phyloP scores from a whole-genome alignment of 2,113 vertebrate genomes.

The Calypte anna region DNA sequence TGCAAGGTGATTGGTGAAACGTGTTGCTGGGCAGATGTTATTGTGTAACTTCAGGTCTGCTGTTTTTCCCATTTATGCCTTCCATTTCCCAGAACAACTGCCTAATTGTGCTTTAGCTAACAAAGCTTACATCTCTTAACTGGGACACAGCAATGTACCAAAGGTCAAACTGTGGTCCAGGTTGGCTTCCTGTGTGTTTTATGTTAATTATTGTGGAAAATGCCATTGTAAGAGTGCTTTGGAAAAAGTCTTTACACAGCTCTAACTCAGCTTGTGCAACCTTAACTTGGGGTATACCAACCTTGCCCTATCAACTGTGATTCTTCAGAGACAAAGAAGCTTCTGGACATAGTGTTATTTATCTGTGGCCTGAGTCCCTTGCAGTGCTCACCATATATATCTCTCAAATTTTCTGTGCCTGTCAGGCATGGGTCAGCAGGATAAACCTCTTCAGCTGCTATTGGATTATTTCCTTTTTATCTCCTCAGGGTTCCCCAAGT shows the following conservation, averaged over 20 bases:
- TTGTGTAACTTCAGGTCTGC: not conserved
- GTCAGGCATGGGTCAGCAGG: not conserved
- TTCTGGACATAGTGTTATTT: not conserved
- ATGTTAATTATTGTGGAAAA: not conserved
- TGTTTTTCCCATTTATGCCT: not conserved
- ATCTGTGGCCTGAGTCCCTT: not conserved
- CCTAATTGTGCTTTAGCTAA: not conserved
- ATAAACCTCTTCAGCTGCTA: not conserved
- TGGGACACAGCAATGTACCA: not conserved
- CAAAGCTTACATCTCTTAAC: not conserved
- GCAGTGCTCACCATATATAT: not conserved
- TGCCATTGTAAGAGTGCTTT: accelerated
- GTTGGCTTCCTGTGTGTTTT: not conserved
- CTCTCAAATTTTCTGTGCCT: not conserved
- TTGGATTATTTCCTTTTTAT: not conserved
- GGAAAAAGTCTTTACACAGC: not conserved
- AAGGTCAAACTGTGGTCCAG: not conserved
- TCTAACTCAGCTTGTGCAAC: not conserved
- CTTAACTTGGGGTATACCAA: not conserved
- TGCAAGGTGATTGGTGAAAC: not conserved
- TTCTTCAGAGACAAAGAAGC: not conserved
- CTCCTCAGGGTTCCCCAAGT: not conserved
- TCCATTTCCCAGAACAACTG: not conserved
- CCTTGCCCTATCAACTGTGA: not conserved
- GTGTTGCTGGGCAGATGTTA: not conserved